Evolutionary conservation across 2,113 vertebrate species (phyloP), one percentile per base, ranked within the genome.

Genomic region (Cyanocitta stelleri): DNA sequence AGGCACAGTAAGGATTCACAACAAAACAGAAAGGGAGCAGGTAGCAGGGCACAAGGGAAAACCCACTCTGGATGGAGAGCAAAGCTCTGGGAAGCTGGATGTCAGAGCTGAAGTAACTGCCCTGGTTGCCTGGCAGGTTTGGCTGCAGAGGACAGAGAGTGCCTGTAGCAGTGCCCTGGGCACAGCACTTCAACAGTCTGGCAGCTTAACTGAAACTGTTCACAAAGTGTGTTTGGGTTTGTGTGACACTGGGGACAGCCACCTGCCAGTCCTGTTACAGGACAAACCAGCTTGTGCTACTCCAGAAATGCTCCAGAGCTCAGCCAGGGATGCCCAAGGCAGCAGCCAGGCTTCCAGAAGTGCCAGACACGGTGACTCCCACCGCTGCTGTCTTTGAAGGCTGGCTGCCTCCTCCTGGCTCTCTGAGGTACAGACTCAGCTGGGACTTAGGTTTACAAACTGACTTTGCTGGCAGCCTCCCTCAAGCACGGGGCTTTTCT

Each of bases 311-410:
- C 48, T 55, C 27, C 69, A 39, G 39, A 68, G 74, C 56, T 68
- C 44, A 20, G 15, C 11, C 26, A 19, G 66, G 59, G 48, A 23
- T 24, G 83, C 62, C 19, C 3, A 35, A 51, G 27, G 89, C 76
- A 55, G 63, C 27, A 59, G 71, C 21, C 51, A 35, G 72, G 20
- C 74, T 78, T 46, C 77, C 54, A 61, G 41, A 49, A 41, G 66
- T 16, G 27, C 17, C 21, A 80, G 43, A 51, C 64, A 37, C 1
- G 0, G 51, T 16, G 71, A 35, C 22, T 81, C 32, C 63, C 18
- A 43, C 8, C 0, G 0, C 15, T 68, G 2, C 22, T 8, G 27
- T 4, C 67, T 85, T 32, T 80, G 80, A 69, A 73, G 67, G 59
- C 63, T 74, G 35, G 1, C 26, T 72, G 64, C 17, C 72, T 75